These are phyloP conservation scores for Eidolon dupreanum DNA, from an alignment of 2,797 vertebrate genomes.

Conservation along the genomic window DNA sequence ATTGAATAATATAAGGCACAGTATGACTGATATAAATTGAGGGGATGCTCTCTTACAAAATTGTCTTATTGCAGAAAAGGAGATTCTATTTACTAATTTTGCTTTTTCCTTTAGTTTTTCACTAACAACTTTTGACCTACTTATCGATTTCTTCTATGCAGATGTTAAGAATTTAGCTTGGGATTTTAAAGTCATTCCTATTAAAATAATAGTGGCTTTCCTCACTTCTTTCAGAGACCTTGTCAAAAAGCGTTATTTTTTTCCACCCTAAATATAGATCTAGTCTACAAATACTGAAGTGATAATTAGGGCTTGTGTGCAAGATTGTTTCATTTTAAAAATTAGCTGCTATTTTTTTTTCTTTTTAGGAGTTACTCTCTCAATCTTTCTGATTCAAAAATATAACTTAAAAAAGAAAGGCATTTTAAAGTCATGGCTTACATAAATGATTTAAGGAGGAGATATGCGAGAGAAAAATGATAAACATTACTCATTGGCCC, in stretches of 20 bases:
- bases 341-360: constrained; percentile 39
- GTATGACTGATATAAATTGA: not conserved
- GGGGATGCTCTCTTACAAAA: not conserved
- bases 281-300: constrained; percentile 65
- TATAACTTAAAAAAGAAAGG: constrained; percentile 29
- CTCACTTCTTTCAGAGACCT: constrained; percentile 63
- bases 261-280: constrained; percentile 60
- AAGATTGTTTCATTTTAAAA: constrained; percentile 68
- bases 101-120: constrained; percentile 46
- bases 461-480: not conserved
- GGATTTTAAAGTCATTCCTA: constrained; percentile 62
- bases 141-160: constrained; percentile 46
- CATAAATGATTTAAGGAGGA: constrained; percentile 34
- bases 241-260: constrained; percentile 70
- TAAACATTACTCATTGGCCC: not conserved
- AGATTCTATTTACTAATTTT: constrained; percentile 7
- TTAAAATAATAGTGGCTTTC: constrained; percentile 74
- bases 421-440: constrained; percentile 37
- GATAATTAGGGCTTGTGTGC: constrained; percentile 65
- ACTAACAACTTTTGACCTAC: constrained; percentile 43
- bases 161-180: constrained; percentile 58
- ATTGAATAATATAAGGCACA: constrained; percentile 3
- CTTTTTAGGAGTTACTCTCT: constrained; percentile 20
- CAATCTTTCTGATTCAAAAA: constrained; percentile 37
- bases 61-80: not conserved